phyloP scores from a whole-genome alignment of 2,797 vertebrate genomes.

The Crax fasciolata region DNA sequence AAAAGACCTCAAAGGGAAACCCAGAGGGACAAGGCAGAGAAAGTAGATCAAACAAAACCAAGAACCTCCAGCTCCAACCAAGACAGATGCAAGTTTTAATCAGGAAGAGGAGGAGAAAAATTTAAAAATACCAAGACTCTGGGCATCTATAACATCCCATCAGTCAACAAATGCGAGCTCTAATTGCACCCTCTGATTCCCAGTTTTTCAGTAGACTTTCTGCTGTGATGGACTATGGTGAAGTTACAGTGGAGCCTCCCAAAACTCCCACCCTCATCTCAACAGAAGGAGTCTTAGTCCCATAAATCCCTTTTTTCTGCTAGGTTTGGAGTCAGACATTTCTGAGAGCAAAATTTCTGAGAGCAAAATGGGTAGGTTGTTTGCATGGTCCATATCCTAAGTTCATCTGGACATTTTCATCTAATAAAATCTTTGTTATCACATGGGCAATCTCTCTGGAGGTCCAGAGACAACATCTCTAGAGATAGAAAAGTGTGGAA shows the following conservation, averaged over 20 bases:
- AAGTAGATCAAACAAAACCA: neutral
- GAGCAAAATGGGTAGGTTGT: rapidly evolving
- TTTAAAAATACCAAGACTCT: neutral
- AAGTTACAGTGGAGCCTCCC: neutral
- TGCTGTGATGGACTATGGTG: too few species aligned
- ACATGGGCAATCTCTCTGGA: neutral
- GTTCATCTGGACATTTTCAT: neutral
- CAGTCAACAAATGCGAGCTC: neutral
- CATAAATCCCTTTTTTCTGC: neutral
- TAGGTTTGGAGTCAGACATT: neutral
- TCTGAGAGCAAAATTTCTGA: neutral
- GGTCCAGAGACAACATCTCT: neutral
- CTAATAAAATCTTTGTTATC: neutral
- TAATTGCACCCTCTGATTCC: neutral
- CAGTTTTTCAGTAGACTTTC: neutral
- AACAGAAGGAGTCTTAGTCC: neutral
- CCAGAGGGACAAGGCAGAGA: neutral
- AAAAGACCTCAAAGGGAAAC: neutral
- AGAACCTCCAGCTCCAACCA: neutral
- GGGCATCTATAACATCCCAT: neutral
- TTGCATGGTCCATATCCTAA: neutral
- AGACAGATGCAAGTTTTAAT: neutral
- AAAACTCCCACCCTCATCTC: neutral
- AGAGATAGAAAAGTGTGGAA: neutral
- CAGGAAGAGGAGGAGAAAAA: neutral